Conservation (phyloP, 2,888 invertebrate species). For the Eudasyphora cyanicolor region DNA sequence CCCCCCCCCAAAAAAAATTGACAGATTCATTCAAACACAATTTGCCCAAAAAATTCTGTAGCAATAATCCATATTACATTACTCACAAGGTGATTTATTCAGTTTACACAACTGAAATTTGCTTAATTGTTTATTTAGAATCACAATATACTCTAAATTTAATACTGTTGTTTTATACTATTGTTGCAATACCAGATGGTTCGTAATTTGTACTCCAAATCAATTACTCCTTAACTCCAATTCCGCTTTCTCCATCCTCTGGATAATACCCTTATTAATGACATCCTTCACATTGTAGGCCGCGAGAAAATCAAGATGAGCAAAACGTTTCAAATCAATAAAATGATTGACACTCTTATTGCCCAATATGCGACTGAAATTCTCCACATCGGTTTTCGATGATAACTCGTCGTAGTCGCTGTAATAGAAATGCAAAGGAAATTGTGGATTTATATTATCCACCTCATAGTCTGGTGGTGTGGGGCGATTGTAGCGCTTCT, state of each 20-base stretch:
- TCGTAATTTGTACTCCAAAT: too few relatives aligned
- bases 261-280: neutral
- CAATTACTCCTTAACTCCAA: too few relatives aligned
- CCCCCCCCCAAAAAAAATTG: too few relatives aligned
- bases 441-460: neutral
- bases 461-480: slow-evolving; percentile 1
- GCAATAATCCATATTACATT: too few relatives aligned
- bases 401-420: slow-evolving; percentile 11
- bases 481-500: neutral
- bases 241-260: neutral
- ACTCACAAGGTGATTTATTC: too few relatives aligned
- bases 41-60: too few relatives aligned
- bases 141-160: too few relatives aligned
- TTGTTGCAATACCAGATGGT: too few relatives aligned
- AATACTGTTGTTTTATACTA: too few relatives aligned
- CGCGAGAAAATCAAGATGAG: neutral
- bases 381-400: neutral
- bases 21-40: too few relatives aligned
- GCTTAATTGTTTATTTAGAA: too few relatives aligned
- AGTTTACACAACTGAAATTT: too few relatives aligned
- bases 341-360: neutral
- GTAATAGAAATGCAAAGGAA: slow-evolving; percentile 5
- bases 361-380: neutral
- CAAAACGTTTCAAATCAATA: neutral
- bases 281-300: neutral